Base-by-base conservation (phyloP, 2,113 vertebrate genomes). In the Dolichotis patagonum region DNA sequence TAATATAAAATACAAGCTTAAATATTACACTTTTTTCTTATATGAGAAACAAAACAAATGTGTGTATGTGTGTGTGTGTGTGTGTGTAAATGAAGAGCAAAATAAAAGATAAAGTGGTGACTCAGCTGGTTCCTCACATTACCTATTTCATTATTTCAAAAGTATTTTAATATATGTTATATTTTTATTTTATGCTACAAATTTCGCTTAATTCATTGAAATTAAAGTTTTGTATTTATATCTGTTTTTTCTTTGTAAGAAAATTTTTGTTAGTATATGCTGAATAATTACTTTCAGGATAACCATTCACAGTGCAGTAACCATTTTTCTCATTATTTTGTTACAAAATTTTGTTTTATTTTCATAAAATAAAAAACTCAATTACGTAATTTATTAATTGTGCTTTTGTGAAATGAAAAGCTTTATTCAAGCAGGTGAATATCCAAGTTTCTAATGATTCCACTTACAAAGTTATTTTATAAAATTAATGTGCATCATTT, bases 351-450 rank as follows among this genome's bases (percentile, higher is more conserved):
- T 71, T 71, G 9, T 71, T 22, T 71, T 71, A 20, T 71, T 22
- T 69, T 38, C 17, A 71, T 38, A 35, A 41, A 24, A 75, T 43
- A 75, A 75, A 75, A 75, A 67, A 67, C 6, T 69, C 28, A 32
- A 69, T 73, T 54, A 32, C 38, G 2, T 46, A 69, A 82, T 77
- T 5, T 38, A 54, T 73, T 35, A 41, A 65, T 43, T 77, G 1
- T 60, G 69, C 63, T 90, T 89, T 63, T 92, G n/a, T 86, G 24
- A 77, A 82, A 35, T 75, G 75, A 85, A 94, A 58, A n/a, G n/a
- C n/a, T n/a, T 30, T 30, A 54, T 6, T 86, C 17, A 77, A 77
- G 2, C 3, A 52, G 52, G 3, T 60, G 28, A 73, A 30, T 91
- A 85, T 10, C 13, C 67, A 46, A 32, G 24, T 30, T 43, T 11